A percentile compares a stretch with the other conserved stretches of the same genome.
Conservation (phyloP, 2,888 invertebrate genomes). For the Mythimna pallens region DNA sequence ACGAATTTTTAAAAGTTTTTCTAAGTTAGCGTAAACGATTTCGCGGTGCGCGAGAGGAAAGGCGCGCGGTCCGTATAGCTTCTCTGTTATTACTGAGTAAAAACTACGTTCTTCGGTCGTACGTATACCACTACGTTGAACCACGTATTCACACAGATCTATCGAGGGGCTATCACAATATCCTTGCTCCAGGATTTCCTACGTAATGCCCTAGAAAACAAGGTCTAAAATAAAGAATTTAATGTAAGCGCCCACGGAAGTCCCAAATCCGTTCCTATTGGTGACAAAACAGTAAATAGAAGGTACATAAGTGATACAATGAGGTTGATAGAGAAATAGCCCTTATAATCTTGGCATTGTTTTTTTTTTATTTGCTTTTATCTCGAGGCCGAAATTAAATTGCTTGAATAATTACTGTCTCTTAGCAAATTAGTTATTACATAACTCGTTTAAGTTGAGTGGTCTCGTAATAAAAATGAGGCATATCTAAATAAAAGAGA, state of each 20-base stretch:
- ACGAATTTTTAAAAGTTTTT: conserved; percentile 74
- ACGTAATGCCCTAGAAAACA: conserved; percentile 61
- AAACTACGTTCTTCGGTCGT: conserved; percentile 75
- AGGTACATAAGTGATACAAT: conserved; percentile 45
- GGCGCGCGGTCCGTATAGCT: conserved; percentile 83
- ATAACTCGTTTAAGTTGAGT: conserved; percentile 21
- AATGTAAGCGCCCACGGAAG: conserved; percentile 57
- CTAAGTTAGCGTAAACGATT: conserved; percentile 82
- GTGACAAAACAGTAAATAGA: conserved; percentile 68
- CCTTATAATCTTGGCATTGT: conserved; percentile 18
- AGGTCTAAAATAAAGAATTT: conserved; percentile 52
- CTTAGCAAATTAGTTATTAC: conserved; percentile 27
- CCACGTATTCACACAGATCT: conserved; percentile 65
- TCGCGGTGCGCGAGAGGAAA: conserved; percentile 78
- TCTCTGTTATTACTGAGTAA: conserved; percentile 83
- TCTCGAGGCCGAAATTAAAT: conserved; percentile 6
- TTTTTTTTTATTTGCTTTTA: conserved; percentile 17
- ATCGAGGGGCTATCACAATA: conserved; percentile 62
- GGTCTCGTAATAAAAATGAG: conserved; percentile 8
- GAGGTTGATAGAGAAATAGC: conserved; percentile 39
- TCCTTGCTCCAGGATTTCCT: conserved; percentile 72
- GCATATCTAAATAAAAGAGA: not conserved
- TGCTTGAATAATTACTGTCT: conserved; percentile 23
- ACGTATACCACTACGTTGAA: conserved; percentile 70
- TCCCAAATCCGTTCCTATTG: conserved; percentile 65